Evolutionary conservation across 2,113 vertebrate genomes (phyloP).

Genomic region (Spizaetus ornatus): DNA sequence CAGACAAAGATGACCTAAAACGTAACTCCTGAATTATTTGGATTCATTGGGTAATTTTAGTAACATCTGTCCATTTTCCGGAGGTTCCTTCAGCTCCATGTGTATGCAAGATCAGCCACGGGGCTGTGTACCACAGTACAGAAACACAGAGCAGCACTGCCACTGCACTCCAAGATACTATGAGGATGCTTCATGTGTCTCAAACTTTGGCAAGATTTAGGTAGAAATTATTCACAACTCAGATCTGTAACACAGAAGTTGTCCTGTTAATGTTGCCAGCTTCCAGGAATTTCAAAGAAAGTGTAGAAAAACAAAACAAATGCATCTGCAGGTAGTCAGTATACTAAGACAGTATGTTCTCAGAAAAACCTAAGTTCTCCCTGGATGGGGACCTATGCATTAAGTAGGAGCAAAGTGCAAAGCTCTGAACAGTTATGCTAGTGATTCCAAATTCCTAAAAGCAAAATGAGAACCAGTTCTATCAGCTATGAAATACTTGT

Average conservation of each 20-base stretch:
- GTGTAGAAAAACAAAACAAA: not conserved
- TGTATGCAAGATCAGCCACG: not conserved
- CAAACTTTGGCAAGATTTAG: not conserved
- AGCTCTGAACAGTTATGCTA: not conserved
- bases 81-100: not conserved
- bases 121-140: not conserved
- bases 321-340: not conserved
- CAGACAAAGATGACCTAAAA: not conserved
- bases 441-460: not conserved
- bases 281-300: not conserved
- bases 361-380: accelerated
- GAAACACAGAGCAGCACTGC: not conserved
- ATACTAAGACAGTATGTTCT: not conserved
- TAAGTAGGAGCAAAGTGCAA: not conserved
- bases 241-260: not conserved
- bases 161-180: not conserved
- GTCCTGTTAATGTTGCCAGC: not conserved
- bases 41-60: not conserved
- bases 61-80: not conserved
- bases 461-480: not conserved
- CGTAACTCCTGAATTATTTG: not conserved
- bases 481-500: not conserved
- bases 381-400: not conserved
- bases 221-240: not conserved
- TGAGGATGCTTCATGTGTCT: not conserved